Conservation (phyloP, 2,113 vertebrate genomes). For the Rhinoderma darwinii region DNA sequence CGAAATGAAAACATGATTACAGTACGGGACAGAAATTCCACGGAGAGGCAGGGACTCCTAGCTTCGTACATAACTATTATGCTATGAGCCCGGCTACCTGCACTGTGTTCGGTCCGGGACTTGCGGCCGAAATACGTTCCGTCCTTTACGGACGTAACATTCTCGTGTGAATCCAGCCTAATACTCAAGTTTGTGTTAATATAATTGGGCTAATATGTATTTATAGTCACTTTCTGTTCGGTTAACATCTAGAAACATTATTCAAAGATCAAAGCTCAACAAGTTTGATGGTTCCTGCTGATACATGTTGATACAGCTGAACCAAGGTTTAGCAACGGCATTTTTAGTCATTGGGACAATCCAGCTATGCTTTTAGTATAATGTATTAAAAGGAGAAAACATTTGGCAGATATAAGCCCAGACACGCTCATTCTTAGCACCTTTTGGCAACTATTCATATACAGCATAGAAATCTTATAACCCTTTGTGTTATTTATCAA, state of each 20-base stretch:
- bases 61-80: too few relatives aligned
- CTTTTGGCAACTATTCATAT: neutral
- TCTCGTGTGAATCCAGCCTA: too few relatives aligned
- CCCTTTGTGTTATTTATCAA: neutral
- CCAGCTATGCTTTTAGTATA: neutral
- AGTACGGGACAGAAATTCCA: too few relatives aligned
- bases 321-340: neutral
- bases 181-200: neutral
- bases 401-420: neutral
- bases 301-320: constrained; percentile 18
- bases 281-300: constrained; percentile 13
- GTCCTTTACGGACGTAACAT: too few relatives aligned
- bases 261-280: constrained; percentile 12
- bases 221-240: neutral
- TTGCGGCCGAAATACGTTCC: too few relatives aligned
- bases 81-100: too few relatives aligned
- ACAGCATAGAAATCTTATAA: neutral
- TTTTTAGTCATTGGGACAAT: neutral
- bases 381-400: neutral
- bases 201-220: neutral
- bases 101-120: too few relatives aligned
- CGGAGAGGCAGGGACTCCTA: too few relatives aligned
- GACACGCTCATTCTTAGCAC: neutral
- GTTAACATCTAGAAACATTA: neutral
- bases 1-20: too few relatives aligned